phyloP scores from a whole-genome alignment of 1,140 invertebrate genomes.

The Holcopasites calliopsidis region DNA sequence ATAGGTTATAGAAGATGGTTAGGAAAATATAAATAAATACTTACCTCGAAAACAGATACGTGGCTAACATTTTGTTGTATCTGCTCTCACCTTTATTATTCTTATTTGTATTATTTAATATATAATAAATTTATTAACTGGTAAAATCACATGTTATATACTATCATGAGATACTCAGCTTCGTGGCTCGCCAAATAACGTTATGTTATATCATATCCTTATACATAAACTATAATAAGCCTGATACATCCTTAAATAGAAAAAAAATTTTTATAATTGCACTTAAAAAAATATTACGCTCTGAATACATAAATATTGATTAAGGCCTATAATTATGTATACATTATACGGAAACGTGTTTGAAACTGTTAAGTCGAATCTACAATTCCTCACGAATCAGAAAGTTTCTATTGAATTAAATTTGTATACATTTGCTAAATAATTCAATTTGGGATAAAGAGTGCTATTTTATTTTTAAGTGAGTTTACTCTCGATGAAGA shows the following conservation, averaged over 20 bases:
- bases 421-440: background rate
- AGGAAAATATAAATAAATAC: slow-evolving; percentile 4
- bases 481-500: background rate
- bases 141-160: background rate
- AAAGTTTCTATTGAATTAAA: background rate
- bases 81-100: background rate
- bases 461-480: too few species aligned
- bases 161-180: too few species aligned
- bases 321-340: background rate
- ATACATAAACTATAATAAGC: background rate
- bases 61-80: slow-evolving; percentile 49
- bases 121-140: too few species aligned
- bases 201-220: background rate
- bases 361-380: background rate
- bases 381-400: background rate
- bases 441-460: background rate
- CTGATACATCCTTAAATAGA: background rate
- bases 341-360: too few species aligned
- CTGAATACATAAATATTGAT: background rate
- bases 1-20: background rate
- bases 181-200: too few species aligned
- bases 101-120: background rate
- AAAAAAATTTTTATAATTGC: background rate
- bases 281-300: background rate
- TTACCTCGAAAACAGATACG: slow-evolving; percentile 57